Evolutionary conservation across 2,797 vertebrate genomes (phyloP).

Genomic region (Danionella dracula): DNA sequence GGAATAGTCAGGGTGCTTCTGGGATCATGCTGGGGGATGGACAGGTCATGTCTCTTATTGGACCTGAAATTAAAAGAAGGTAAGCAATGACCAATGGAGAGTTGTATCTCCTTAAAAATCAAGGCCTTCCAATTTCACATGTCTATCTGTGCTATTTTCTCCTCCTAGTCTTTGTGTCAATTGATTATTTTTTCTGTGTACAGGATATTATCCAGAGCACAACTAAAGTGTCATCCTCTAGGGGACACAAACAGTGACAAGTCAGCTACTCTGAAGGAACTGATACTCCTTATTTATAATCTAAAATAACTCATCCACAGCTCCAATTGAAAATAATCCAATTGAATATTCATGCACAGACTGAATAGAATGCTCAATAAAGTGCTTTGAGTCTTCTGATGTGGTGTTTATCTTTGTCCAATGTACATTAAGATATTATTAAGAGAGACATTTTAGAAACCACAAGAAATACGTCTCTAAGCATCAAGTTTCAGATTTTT

Average conservation of each 20-base stretch:
- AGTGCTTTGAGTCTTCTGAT: too few relatives aligned
- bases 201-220: conserved; percentile 60
- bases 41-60: conserved; percentile 19
- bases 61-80: background rate
- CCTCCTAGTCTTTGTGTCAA: conserved; percentile 46
- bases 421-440: too few relatives aligned
- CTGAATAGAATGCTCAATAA: too few relatives aligned
- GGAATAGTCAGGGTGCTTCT: background rate
- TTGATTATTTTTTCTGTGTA: conserved; percentile 52
- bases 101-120: conserved; percentile 28
- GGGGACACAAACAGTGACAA: conserved; percentile 29
- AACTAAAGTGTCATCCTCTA: conserved; percentile 22
- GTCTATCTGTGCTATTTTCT: conserved; percentile 37
- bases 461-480: too few relatives aligned
- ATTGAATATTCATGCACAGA: too few relatives aligned
- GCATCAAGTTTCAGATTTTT: too few relatives aligned
- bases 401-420: too few relatives aligned
- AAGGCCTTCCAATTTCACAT: conserved; percentile 51
- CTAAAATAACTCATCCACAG: too few relatives aligned
- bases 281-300: too few relatives aligned
- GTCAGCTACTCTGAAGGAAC: too few relatives aligned
- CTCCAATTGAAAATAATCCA: too few relatives aligned
- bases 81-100: conserved; percentile 19
- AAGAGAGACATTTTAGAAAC: too few relatives aligned
- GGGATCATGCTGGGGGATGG: conserved; percentile 13